Conservation (phyloP, 2,888 invertebrate species). For the Caenorhabditis panamensis region DNA sequence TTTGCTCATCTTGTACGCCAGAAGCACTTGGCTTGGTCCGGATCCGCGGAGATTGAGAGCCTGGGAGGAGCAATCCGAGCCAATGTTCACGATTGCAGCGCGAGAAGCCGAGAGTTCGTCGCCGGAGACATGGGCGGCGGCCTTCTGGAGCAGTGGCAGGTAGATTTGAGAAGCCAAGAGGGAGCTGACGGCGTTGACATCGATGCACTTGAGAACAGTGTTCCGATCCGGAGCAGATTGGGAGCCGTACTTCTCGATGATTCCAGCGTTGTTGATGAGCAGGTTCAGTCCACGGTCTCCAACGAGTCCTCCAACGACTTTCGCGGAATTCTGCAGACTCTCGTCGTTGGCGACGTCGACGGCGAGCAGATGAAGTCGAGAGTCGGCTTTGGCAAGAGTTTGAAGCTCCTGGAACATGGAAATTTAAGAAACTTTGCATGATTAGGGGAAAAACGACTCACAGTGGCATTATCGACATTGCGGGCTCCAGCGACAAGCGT, state of each 20-base stretch:
- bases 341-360: constrained; percentile 50
- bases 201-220: constrained; percentile 53
- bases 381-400: constrained; percentile 32
- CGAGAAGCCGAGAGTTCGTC: constrained; percentile 54
- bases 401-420: constrained; percentile 43
- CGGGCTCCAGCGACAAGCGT: constrained; percentile 62
- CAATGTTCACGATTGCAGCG: constrained; percentile 67
- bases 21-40: constrained; percentile 18
- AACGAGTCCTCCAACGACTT: constrained; percentile 32
- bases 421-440: too few relatives aligned
- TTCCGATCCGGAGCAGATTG: constrained; percentile 41
- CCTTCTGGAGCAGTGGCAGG: constrained; percentile 55
- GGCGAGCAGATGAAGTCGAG: constrained; percentile 37
- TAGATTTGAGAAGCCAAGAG: constrained; percentile 33
- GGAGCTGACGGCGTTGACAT: constrained; percentile 62
- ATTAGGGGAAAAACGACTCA: not conserved
- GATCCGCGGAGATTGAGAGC: constrained; percentile 42
- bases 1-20: constrained; percentile 54
- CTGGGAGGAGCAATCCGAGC: constrained; percentile 59
- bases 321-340: constrained; percentile 25
- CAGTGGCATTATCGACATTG: constrained; percentile 54
- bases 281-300: constrained; percentile 58
- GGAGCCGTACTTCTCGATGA: constrained; percentile 57
- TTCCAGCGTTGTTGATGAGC: constrained; percentile 64
- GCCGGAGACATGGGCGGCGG: constrained; percentile 28